These are phyloP conservation scores for Scolopax rusticola DNA, from an alignment of 2,797 vertebrate species.

Conservation along the genomic window DNA sequence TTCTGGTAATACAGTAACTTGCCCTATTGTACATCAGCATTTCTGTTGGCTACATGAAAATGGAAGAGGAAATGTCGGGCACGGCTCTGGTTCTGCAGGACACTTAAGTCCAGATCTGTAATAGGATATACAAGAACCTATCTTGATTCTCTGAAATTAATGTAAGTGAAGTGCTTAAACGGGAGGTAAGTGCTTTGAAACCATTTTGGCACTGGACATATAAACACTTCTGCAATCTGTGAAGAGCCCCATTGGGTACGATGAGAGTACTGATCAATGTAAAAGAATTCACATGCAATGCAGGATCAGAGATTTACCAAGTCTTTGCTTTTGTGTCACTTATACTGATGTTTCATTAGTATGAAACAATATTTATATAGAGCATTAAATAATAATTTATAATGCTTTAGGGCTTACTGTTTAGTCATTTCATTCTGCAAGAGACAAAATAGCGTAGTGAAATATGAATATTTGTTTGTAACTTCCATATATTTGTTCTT, in stretches of 20 bases:
- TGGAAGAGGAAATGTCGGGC: background rate
- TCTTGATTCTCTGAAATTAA: background rate
- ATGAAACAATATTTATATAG: slow-evolving; percentile 3
- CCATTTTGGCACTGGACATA: background rate
- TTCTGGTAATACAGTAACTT: background rate
- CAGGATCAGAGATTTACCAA: background rate
- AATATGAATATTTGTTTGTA: slow-evolving; percentile 15
- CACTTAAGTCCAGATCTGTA: background rate
- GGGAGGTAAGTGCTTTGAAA: background rate
- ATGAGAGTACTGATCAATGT: background rate
- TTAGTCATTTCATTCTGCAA: background rate
- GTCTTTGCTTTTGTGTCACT: background rate
- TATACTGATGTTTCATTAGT: background rate
- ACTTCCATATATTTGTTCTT: background rate
- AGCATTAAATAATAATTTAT: slow-evolving; percentile 35
- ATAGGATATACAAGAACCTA: background rate
- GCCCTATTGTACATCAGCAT: background rate
- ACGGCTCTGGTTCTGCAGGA: background rate
- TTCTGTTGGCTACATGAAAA: background rate
- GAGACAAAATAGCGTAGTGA: background rate
- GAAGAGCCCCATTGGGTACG: background rate
- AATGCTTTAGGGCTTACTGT: slow-evolving; percentile 6
- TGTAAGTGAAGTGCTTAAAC: background rate
- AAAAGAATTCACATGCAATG: background rate
- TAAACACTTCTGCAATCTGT: background rate